Percentiles rank a stretch among this genome's conserved stretches.
These are phyloP conservation scores for Matsumurasca onukii DNA, from an alignment of 1,140 invertebrate species.

Conservation along the genomic window DNA sequence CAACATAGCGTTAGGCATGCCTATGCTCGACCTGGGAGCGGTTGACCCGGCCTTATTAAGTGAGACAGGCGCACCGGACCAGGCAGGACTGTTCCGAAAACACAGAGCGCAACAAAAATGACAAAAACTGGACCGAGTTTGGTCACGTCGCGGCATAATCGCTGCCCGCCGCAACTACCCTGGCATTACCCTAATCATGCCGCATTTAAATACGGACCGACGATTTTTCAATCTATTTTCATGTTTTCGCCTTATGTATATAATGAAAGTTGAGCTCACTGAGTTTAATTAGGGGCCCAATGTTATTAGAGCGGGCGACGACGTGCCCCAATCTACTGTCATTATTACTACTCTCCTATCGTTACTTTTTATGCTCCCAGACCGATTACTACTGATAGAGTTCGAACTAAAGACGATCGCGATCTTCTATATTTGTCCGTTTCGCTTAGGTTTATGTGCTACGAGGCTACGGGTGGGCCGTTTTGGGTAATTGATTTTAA, in stretches of 20 bases:
- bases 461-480: no score
- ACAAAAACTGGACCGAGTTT: constrained; percentile 10
- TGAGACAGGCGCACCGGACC: no score
- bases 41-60: constrained; percentile 9
- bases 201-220: constrained; percentile 25
- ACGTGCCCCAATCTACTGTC: not conserved
- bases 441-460: no score
- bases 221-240: constrained; percentile 26
- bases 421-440: no score
- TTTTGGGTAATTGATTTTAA: no score
- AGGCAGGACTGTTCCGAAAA: no score
- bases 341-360: constrained; percentile 9
- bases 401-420: no score
- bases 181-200: constrained; percentile 20
- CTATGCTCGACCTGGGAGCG: no score
- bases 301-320: not conserved
- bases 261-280: constrained; percentile 23
- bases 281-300: constrained; percentile 8
- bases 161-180: not conserved
- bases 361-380: constrained; percentile 19
- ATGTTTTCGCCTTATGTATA: constrained; percentile 26
- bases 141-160: constrained; percentile 10
- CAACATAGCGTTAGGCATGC: no score
- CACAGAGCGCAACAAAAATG: constrained; percentile 6
- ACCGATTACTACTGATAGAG: constrained; percentile 11